A percentile compares a stretch with the other conserved stretches of the same genome.
These are phyloP conservation scores for Poeciliopsis retropinna DNA, from an alignment of 2,113 vertebrate species.

Conservation along the genomic window DNA sequence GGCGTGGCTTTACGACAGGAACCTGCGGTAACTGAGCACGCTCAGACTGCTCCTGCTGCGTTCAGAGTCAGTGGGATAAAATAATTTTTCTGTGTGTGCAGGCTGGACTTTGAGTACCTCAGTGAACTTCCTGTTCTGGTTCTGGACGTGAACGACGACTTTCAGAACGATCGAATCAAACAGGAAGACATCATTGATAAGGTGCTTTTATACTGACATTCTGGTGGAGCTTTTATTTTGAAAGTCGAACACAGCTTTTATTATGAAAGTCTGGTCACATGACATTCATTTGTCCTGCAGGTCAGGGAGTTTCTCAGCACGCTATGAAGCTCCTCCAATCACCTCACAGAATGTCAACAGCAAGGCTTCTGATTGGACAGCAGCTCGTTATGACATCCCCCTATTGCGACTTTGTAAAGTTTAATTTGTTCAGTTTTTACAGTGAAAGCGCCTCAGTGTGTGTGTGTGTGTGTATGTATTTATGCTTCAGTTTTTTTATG, in stretches of 20 bases:
- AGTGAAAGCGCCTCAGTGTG: no score
- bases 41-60: not conserved
- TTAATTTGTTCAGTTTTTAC: not conserved
- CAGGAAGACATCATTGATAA: constrained; percentile 81
- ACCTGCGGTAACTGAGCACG: constrained; percentile 71
- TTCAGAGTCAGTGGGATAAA: not conserved
- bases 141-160: constrained; percentile 85
- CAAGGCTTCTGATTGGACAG: not conserved
- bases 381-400: not conserved
- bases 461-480: not conserved
- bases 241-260: not conserved
- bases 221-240: not conserved
- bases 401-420: not conserved
- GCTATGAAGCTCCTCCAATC: constrained; percentile 45
- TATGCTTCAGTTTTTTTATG: no score
- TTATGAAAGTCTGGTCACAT: not conserved
- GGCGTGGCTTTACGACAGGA: constrained; percentile 82
- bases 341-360: not conserved
- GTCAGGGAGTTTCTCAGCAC: constrained; percentile 68
- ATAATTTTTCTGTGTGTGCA: constrained; percentile 39
- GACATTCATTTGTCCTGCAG: constrained; percentile 32
- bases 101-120: constrained; percentile 84
- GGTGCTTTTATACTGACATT: constrained; percentile 27
- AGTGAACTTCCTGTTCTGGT: constrained; percentile 82
- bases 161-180: constrained; percentile 85